phyloP scores from a whole-genome alignment of 2,113 vertebrate species.

The Macaca mulatta region DNA sequence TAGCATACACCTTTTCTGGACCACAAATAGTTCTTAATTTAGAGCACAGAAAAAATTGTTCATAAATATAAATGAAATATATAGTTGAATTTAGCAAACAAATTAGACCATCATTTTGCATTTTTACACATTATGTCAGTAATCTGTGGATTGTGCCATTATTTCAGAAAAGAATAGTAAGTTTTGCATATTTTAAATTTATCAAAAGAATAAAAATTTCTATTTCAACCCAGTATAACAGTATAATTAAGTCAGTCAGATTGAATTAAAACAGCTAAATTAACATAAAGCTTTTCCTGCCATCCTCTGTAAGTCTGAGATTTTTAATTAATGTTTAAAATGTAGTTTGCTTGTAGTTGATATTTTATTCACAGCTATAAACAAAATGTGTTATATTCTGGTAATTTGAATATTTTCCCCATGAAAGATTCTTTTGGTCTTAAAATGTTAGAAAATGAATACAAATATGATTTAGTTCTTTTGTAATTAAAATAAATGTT shows the following conservation, averaged over 20 bases:
- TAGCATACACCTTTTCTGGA: neutral
- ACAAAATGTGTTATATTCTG: slow-evolving; percentile 56
- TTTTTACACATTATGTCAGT: neutral
- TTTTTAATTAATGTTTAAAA: slow-evolving; percentile 83
- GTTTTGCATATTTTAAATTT: slow-evolving; percentile 54
- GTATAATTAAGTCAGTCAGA: slow-evolving; percentile 73
- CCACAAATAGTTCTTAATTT: neutral
- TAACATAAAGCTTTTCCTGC: slow-evolving; percentile 62
- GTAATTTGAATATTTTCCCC: slow-evolving; percentile 63
- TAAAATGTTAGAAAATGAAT: slow-evolving; percentile 67
- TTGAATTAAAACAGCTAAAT: slow-evolving; percentile 73
- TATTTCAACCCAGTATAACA: slow-evolving; percentile 56
- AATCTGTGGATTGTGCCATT: neutral
- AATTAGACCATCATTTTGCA: neutral
- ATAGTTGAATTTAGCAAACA: neutral
- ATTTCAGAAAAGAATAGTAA: slow-evolving; percentile 44
- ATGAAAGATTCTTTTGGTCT: slow-evolving; percentile 56
- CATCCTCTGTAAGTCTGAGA: slow-evolving; percentile 59
- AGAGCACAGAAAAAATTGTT: neutral
- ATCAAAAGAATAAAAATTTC: neutral
- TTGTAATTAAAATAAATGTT: slow-evolving; percentile 77
- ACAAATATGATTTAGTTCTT: slow-evolving; percentile 68
- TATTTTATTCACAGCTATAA: slow-evolving; percentile 82
- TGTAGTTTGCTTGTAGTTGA: slow-evolving; percentile 77
- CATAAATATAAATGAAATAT: slow-evolving; percentile 4